Base-by-base conservation (phyloP, 2,113 vertebrate species). In the Dromas ardeola region DNA sequence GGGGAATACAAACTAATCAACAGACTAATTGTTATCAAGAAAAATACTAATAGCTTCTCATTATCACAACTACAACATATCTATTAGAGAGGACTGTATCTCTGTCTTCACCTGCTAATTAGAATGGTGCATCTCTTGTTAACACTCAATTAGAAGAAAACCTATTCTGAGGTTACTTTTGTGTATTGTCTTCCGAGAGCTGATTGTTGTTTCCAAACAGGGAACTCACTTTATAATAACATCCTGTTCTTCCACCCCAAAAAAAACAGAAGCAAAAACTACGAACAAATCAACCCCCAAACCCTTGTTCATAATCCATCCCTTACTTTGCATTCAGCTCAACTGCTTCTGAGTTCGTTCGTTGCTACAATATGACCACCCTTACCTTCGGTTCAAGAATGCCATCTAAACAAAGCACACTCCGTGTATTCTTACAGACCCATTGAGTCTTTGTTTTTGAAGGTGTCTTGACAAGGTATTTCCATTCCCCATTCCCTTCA, bases 11-110 rank as follows among this genome's bases (percentile, higher is more conserved):
- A 94, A 84, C 65, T 49, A 91, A 94, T 87, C 73, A 89, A 84
- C 65, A 73, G 52, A 89, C 53, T 95, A 93, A 96, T 91, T 96
- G 83, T 69, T 94, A 95, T 88, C 78, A 93, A 80, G 88, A 91
- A 96, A 96, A 97, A 94, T 94, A 87, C 77, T 94, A 93, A 95
- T 62, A 85, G 73, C 9, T 89, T 94, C 84, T 97, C 78, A 82
- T 96, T 96, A 96, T 87, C 73, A 38, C 86, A 56, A 56, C 73
- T 77, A n/a, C 53, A 89, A 18, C 3, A 0, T 58, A 82, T 79
- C 45, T 87, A 12, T 95, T 86, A 92, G 55, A 87, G 66, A 34
- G 16, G 77, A 73, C 34, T 92, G 16, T 66, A 88, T 77, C 61
- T 85, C 34, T 65, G 17, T 69, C 43, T 95, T 92, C 59, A 87